Conservation (phyloP, 1,140 invertebrate genomes). For the Meloidogyne chitwoodi region DNA sequence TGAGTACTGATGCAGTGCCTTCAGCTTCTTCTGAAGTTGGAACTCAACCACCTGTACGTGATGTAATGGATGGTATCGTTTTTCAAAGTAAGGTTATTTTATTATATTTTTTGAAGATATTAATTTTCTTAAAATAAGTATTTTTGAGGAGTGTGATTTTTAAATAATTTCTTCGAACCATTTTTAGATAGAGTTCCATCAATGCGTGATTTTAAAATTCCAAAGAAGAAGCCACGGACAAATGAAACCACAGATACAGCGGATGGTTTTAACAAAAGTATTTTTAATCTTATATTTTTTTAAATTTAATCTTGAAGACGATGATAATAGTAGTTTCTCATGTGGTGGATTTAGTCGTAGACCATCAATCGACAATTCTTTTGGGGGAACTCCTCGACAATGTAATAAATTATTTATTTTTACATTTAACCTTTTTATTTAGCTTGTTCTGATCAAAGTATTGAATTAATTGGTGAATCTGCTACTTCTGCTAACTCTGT, state of each 20-base stretch:
- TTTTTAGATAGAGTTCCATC: background rate
- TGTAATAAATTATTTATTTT: background rate
- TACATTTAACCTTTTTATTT: background rate
- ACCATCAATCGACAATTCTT: background rate
- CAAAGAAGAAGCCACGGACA: constrained; percentile 5
- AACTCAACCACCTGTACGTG: background rate
- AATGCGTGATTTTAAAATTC: constrained; percentile 2
- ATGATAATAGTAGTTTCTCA: background rate
- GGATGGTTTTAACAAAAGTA: background rate
- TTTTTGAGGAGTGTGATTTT: no score
- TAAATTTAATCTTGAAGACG: background rate
- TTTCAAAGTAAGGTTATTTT: background rate
- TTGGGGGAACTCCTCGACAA: background rate
- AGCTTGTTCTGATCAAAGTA: background rate
- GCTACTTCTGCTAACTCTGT: background rate
- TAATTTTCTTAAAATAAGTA: background rate
- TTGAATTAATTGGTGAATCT: background rate
- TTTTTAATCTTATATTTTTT: background rate
- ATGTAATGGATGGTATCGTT: background rate
- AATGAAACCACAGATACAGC: background rate
- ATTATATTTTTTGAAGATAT: background rate
- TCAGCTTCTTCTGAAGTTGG: background rate
- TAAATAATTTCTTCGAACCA: no score
- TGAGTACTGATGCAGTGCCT: background rate
- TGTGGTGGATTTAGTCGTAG: background rate